Evolutionary conservation across 1,140 invertebrate genomes (phyloP).

Genomic region (Pogonomyrmex barbatus): DNA sequence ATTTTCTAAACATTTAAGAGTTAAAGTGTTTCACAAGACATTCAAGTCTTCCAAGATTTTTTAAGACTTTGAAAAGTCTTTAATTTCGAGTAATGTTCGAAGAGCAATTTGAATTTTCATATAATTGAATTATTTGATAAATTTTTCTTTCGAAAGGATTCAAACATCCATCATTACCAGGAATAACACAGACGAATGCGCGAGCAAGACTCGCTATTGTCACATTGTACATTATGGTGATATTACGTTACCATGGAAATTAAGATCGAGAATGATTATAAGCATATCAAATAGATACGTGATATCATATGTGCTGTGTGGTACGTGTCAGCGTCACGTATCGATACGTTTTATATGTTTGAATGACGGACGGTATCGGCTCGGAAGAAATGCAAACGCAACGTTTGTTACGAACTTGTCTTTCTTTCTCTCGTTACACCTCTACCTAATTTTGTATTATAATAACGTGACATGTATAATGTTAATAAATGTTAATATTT

Average conservation of each 20-base stretch:
- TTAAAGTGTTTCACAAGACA: not conserved
- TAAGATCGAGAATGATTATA: not conserved
- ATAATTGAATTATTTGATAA: constrained; percentile 9
- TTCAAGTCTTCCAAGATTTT: constrained; percentile 1
- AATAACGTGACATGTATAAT: constrained; percentile 78
- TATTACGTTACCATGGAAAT: not conserved
- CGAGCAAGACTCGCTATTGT: not conserved
- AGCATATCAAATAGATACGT: not conserved
- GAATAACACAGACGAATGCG: not conserved
- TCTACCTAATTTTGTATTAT: constrained; percentile 80
- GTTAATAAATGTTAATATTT: constrained; percentile 84
- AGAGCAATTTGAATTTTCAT: not conserved
- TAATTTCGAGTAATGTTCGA: constrained; percentile 15
- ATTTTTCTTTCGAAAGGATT: not conserved
- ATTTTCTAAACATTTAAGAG: constrained; percentile 21
- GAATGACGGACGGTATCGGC: constrained; percentile 26
- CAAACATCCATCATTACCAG: not conserved
- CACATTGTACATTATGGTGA: not conserved
- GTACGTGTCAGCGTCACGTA: not conserved
- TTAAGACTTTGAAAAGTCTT: not conserved
- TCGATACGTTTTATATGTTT: not conserved
- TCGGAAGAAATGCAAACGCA: constrained; percentile 65
- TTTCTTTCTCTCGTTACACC: constrained; percentile 78
- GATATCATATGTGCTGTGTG: constrained; percentile 18
- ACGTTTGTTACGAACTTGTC: constrained; percentile 73